These are phyloP conservation scores for Daubentonia madagascariensis DNA, from an alignment of 2,113 vertebrate genomes.

Conservation along the genomic window DNA sequence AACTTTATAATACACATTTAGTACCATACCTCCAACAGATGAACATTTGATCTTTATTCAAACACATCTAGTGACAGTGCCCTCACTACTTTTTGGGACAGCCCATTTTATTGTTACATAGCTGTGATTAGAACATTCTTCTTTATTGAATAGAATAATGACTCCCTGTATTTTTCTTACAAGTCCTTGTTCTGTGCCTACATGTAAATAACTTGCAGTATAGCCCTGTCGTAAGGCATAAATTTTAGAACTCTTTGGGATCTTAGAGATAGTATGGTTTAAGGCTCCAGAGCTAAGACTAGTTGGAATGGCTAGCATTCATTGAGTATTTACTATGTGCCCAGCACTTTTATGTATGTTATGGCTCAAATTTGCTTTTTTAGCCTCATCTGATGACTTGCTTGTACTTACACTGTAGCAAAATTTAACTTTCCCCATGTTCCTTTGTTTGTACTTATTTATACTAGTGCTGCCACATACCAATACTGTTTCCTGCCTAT, in stretches of 20 bases:
- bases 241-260: neutral
- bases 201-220: conserved; percentile 19
- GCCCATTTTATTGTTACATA: neutral
- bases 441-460: neutral
- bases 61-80: neutral
- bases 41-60: neutral
- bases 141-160: neutral
- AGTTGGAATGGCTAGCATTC: neutral
- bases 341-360: neutral
- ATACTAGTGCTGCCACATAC: neutral
- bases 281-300: neutral
- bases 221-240: neutral
- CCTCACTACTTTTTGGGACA: neutral
- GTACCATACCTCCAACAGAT: neutral
- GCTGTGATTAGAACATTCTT: conserved; percentile 10
- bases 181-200: neutral
- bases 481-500: neutral
- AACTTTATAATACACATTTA: conserved; percentile 13
- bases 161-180: neutral
- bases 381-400: neutral
- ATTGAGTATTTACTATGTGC: neutral
- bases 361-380: neutral
- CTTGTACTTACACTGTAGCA: neutral
- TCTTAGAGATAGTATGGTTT: conserved; percentile 5
- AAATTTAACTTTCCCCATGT: conserved; percentile 13